A percentile compares a stretch with the other conserved stretches of the same genome.
phyloP scores from a whole-genome alignment of 2,888 invertebrate species.

The Agrotis clavis region DNA sequence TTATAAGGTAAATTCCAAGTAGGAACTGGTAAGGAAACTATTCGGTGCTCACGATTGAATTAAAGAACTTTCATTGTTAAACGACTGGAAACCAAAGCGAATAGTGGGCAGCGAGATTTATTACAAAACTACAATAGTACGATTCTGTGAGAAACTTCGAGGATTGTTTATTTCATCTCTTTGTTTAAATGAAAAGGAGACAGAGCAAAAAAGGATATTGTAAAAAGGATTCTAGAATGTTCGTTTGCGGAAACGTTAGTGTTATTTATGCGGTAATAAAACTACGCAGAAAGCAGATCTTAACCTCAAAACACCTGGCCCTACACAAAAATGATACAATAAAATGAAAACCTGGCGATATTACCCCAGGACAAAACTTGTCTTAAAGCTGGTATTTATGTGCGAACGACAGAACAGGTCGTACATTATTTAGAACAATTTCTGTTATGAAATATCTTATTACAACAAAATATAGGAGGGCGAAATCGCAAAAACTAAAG shows the following conservation, averaged over 20 bases:
- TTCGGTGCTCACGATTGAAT: conserved; percentile 38
- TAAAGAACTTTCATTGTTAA: conserved; percentile 42
- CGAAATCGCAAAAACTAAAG: no score
- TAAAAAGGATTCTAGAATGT: no score
- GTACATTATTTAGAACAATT: conserved; percentile 28
- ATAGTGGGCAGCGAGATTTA: conserved; percentile 34
- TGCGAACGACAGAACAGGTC: conserved; percentile 6
- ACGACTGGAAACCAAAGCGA: conserved; percentile 20
- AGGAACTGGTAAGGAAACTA: conserved; percentile 31
- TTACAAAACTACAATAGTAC: conserved; percentile 32
- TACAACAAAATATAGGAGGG: conserved; percentile 4
- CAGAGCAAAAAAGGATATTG: neutral
- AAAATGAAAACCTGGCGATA: conserved; percentile 11
- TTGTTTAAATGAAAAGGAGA: conserved; percentile 22
- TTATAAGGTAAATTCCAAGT: conserved; percentile 47
- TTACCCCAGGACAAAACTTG: conserved; percentile 31
- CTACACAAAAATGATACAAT: conserved; percentile 20
- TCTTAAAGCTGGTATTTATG: conserved; percentile 39
- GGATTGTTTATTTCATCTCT: conserved; percentile 35
- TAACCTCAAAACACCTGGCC: conserved; percentile 10
- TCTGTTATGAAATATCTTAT: conserved; percentile 30
- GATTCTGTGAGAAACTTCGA: conserved; percentile 21
- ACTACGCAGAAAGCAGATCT: neutral
- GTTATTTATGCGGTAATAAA: conserved; percentile 6
- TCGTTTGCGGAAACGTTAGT: neutral